phyloP scores from a whole-genome alignment of 2,888 invertebrate species.

The Leucozona laternaria region DNA sequence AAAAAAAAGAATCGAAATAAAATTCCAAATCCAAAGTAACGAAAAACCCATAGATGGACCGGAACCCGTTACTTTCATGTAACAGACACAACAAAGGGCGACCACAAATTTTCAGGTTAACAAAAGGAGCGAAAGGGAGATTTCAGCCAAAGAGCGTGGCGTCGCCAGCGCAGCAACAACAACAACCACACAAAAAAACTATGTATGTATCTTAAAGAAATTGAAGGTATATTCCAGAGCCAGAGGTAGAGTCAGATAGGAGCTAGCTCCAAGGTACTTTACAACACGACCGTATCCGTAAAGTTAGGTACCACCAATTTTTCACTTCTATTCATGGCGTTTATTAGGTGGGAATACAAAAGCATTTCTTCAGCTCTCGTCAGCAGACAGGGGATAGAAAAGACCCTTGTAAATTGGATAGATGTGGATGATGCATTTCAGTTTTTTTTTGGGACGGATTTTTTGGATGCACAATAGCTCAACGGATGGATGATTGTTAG shows the following conservation, averaged over 20 bases:
- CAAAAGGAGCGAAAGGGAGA: slow-evolving; percentile 34
- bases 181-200: not conserved
- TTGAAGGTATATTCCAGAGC: slow-evolving; percentile 22
- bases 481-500: slow-evolving; percentile 59
- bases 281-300: slow-evolving; percentile 38
- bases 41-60: slow-evolving; percentile 40
- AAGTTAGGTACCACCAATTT: slow-evolving; percentile 70
- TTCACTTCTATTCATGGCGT: slow-evolving; percentile 73
- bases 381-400: slow-evolving; percentile 14
- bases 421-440: slow-evolving; percentile 54
- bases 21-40: slow-evolving; percentile 42
- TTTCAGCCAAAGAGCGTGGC: not conserved
- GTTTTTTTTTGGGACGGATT: not conserved
- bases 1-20: not conserved
- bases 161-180: not conserved
- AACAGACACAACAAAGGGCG: slow-evolving; percentile 44
- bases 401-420: slow-evolving; percentile 46
- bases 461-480: slow-evolving; percentile 21
- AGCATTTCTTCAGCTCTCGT: slow-evolving; percentile 42
- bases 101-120: slow-evolving; percentile 52
- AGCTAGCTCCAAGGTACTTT: slow-evolving; percentile 36
- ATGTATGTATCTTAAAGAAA: slow-evolving; percentile 20
- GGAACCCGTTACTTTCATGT: slow-evolving; percentile 40
- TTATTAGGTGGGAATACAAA: slow-evolving; percentile 73
- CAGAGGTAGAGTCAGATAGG: not conserved